These are phyloP conservation scores for Loxodonta africana DNA, from an alignment of 2,113 vertebrate genomes.

Conservation along the genomic window DNA sequence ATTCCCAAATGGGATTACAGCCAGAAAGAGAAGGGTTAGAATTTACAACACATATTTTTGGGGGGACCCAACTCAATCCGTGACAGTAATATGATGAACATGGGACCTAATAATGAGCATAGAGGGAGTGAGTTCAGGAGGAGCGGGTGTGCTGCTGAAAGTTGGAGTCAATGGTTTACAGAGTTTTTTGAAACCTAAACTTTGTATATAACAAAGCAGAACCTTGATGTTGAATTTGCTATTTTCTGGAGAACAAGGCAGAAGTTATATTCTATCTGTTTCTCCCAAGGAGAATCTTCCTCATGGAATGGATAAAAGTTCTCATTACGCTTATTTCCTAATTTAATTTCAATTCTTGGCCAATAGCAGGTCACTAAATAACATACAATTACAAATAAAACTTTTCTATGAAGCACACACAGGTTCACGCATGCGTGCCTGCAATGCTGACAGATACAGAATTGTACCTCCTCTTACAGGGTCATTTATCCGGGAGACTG, in stretches of 20 bases:
- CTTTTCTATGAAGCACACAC: not conserved
- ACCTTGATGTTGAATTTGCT: conserved; percentile 27
- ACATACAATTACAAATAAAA: conserved; percentile 44
- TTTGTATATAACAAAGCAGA: not conserved
- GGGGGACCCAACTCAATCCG: no score
- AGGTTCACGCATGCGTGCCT: fast-evolving
- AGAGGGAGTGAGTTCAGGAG: not conserved
- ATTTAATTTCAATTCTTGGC: conserved; percentile 49
- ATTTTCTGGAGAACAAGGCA: conserved; percentile 37
- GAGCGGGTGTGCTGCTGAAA: not conserved
- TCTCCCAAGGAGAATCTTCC: conserved; percentile 28
- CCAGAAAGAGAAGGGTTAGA: no score
- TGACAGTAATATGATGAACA: not conserved
- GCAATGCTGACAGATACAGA: not conserved
- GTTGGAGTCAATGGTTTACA: not conserved
- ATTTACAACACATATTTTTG: no score
- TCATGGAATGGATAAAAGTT: not conserved
- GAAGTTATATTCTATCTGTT: conserved; percentile 23
- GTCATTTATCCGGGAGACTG: conserved; percentile 51
- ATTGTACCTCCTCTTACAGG: not conserved
- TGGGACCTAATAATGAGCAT: not conserved
- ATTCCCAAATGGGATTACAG: no score
- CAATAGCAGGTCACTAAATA: conserved; percentile 42
- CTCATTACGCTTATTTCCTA: conserved; percentile 44
- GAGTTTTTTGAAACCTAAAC: not conserved